phyloP scores from a whole-genome alignment of 35 echinoderm and acorn worm species.

The Ophioderma brevispina region DNA sequence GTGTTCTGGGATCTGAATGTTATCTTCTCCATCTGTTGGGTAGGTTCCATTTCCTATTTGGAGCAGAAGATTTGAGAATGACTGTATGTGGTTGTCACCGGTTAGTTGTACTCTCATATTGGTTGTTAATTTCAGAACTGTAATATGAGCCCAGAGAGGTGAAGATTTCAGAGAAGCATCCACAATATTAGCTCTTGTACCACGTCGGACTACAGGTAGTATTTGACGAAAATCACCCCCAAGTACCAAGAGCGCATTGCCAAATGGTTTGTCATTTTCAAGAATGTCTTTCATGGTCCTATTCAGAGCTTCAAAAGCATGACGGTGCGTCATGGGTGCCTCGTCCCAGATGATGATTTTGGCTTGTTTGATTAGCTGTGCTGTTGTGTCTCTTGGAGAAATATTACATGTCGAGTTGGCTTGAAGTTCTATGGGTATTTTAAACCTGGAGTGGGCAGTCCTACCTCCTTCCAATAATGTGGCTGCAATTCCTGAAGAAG shows the following conservation, averaged over 20 bases:
- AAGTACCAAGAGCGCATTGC: conserved; percentile 4
- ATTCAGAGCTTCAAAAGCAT: conserved; percentile 36
- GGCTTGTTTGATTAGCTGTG: conserved; percentile 7
- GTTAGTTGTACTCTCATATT: conserved; percentile 19
- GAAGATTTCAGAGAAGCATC: conserved; percentile 24
- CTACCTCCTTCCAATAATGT: conserved; percentile 22
- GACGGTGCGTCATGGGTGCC: conserved; percentile 43
- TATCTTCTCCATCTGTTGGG: not conserved
- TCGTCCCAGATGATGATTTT: conserved; percentile 47
- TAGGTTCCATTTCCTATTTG: conserved; percentile 22
- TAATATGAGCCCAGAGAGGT: not conserved
- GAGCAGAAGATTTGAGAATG: conserved; percentile 31
- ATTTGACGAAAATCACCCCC: conserved; percentile 60
- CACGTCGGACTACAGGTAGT: conserved; percentile 42
- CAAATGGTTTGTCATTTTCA: conserved; percentile 37
- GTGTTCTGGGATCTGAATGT: not conserved
- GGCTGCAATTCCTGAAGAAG: conserved; percentile 56
- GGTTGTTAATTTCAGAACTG: not conserved
- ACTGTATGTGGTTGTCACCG: not conserved
- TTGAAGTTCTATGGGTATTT: conserved; percentile 38
- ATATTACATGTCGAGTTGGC: conserved; percentile 51
- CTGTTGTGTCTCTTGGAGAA: not conserved
- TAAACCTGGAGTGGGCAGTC: conserved; percentile 40
- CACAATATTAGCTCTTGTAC: conserved; percentile 29
- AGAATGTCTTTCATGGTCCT: conserved; percentile 11